Evolutionary conservation across 92 coral and sea anemone species (phyloP).

Genomic region (Micromussa lordhowensis): DNA sequence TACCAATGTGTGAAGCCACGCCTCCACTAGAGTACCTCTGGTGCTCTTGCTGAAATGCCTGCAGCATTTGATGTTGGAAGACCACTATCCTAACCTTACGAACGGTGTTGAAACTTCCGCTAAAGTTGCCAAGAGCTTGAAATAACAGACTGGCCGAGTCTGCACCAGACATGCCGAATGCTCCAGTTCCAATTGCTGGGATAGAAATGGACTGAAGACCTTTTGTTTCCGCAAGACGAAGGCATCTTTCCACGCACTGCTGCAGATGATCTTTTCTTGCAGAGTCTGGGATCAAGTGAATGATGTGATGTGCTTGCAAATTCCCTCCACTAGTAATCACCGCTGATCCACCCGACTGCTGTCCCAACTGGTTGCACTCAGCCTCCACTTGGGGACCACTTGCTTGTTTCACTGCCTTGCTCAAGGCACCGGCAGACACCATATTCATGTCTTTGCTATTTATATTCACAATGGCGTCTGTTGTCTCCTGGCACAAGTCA

Average conservation of each 20-base stretch:
- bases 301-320: slow-evolving; percentile 23
- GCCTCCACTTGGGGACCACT: slow-evolving; percentile 24
- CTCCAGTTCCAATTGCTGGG: slow-evolving; percentile 67
- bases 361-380: slow-evolving; percentile 3
- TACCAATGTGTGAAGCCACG: too few relatives aligned
- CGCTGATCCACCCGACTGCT: slow-evolving; percentile 19
- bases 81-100: slow-evolving; percentile 43
- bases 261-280: slow-evolving; percentile 11
- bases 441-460: slow-evolving; percentile 66
- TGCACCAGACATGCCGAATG: slow-evolving; percentile 24
- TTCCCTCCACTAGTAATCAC: slow-evolving; percentile 43
- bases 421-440: slow-evolving; percentile 67
- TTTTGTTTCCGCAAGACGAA: slow-evolving; percentile 39
- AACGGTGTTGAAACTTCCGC: slow-evolving; percentile 21
- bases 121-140: slow-evolving; percentile 36
- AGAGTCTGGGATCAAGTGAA: slow-evolving; percentile 52
- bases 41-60: slow-evolving; percentile 49
- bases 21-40: not conserved
- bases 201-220: slow-evolving; percentile 52
- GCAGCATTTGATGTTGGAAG: slow-evolving; percentile 55
- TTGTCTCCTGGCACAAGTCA: slow-evolving; percentile 44
- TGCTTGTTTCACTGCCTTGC: slow-evolving; percentile 59
- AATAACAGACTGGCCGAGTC: slow-evolving; percentile 47
- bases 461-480: slow-evolving; percentile 82
- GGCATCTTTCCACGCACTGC: slow-evolving; percentile 29